phyloP scores from a whole-genome alignment of 2,888 invertebrate species.

The Vanessa cardui region DNA sequence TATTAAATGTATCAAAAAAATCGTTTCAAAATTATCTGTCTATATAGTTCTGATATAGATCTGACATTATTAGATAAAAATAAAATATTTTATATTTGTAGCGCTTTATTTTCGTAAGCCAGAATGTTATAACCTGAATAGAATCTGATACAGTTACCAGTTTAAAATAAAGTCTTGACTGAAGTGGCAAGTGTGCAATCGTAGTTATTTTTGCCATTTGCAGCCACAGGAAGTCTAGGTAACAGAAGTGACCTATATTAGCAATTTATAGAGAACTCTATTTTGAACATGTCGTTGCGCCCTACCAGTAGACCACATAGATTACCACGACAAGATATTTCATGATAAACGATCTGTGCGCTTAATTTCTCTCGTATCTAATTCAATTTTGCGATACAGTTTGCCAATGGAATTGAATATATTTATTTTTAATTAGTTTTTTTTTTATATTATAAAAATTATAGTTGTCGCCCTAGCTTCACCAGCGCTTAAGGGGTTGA shows the following conservation, averaged over 20 bases:
- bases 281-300: slow-evolving; percentile 26
- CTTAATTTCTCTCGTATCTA: background rate
- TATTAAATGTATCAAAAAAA: too few species aligned
- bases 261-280: slow-evolving; percentile 35
- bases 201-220: slow-evolving; percentile 39
- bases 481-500: too few species aligned
- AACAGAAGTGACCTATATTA: slow-evolving; percentile 38
- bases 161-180: slow-evolving; percentile 17
- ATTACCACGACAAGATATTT: background rate
- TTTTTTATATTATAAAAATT: too few species aligned
- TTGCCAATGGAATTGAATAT: too few species aligned
- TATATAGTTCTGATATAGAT: too few species aligned
- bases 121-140: background rate
- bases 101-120: background rate
- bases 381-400: background rate
- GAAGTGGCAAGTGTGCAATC: slow-evolving; percentile 31
- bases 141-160: background rate
- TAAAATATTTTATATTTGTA: too few species aligned
- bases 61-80: too few species aligned
- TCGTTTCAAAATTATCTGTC: too few species aligned
- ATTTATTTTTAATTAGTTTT: too few species aligned
- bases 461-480: too few species aligned
- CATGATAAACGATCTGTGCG: background rate
- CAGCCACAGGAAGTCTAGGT: slow-evolving; percentile 35
- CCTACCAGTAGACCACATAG: slow-evolving; percentile 8